Evolutionary conservation across 2,113 vertebrate genomes (phyloP), one percentile per base, ranked within the genome.

Genomic region (Opisthocomus hoazin): DNA sequence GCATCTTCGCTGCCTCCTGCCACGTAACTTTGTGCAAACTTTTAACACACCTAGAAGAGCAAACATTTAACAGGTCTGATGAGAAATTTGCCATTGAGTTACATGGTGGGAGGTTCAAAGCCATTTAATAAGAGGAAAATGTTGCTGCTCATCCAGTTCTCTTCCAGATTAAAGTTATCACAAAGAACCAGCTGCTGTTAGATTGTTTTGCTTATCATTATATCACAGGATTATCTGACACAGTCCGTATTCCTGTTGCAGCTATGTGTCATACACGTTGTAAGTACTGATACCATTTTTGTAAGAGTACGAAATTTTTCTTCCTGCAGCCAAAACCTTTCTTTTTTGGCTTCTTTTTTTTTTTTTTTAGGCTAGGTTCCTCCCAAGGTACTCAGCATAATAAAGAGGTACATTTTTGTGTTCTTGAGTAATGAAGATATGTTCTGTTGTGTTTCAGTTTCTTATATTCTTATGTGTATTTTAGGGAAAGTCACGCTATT

Each of bases 401-500:
- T 71, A 32, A 65, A 66, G 11, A 41, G 10, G 2, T n/a, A 19
- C 1, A 1, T 73, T 61, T 89, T 63, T 65, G 12, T 57, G 16
- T 63, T 84, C 86, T 54, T 81, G 18, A 26, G 12, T 57, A 66
- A 36, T 46, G 46, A 41, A 75, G 61, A 41, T 69, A 9, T 17
- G 15, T 8, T 82, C 2, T 58, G 27, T 86, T 86, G 17, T 70
- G 9, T 84, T 95, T 81, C 54, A 94, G 37, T 57, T 65, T 15
- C 22, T 89, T 71, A 7, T 63, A 29, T 45, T 97, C 78, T 74
- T 76, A 70, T 96, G 41, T 96, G 39, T 90, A 22, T 98, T 97
- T 53, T 56, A 98, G 98, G 98, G 98, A 36, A 98, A 97, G 95
- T 97, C 95, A 58, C 87, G 69, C 18, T 46, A 88, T 80, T 96